phyloP scores from a whole-genome alignment of 2,888 invertebrate genomes.

The Hemistola chrysoprasaria region DNA sequence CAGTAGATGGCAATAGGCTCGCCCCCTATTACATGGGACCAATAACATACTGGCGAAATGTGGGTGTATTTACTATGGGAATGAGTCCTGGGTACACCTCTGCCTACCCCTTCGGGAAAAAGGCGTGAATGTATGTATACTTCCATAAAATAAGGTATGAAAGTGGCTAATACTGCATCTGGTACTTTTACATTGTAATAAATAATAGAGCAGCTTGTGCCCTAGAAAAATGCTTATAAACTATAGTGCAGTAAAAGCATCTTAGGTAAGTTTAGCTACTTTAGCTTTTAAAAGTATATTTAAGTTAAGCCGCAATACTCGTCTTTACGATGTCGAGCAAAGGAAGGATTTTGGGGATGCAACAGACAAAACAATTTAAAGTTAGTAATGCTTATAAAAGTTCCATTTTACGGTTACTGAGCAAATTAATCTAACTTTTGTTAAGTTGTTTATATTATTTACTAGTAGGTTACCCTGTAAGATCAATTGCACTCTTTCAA shows the following conservation, averaged over 20 bases:
- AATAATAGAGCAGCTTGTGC: slow-evolving; percentile 27
- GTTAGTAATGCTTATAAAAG: slow-evolving; percentile 12
- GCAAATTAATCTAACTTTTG: slow-evolving; percentile 9
- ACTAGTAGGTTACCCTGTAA: no score
- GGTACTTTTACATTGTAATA: slow-evolving; percentile 23
- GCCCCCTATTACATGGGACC: no score
- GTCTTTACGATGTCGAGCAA: slow-evolving; percentile 35
- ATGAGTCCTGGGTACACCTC: no score
- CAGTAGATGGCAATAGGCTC: no score
- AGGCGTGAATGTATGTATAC: no score
- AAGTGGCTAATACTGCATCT: slow-evolving; percentile 17
- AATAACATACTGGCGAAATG: no score
- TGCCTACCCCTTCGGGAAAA: no score
- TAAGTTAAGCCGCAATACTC: slow-evolving; percentile 36
- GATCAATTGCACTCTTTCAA: no score
- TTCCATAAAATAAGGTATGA: neutral
- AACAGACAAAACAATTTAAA: slow-evolving; percentile 24
- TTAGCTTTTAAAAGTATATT: slow-evolving; percentile 40
- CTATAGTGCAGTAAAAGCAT: slow-evolving; percentile 32
- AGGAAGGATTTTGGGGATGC: slow-evolving; percentile 31
- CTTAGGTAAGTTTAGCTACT: slow-evolving; percentile 32
- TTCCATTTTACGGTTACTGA: slow-evolving; percentile 12
- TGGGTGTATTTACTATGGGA: no score
- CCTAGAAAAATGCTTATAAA: slow-evolving; percentile 29
- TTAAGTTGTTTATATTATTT: no score